Percentiles rank a stretch among this genome's conserved stretches.
Conservation (phyloP, 1,140 invertebrate genomes). For the Anastrepha obliqua region DNA sequence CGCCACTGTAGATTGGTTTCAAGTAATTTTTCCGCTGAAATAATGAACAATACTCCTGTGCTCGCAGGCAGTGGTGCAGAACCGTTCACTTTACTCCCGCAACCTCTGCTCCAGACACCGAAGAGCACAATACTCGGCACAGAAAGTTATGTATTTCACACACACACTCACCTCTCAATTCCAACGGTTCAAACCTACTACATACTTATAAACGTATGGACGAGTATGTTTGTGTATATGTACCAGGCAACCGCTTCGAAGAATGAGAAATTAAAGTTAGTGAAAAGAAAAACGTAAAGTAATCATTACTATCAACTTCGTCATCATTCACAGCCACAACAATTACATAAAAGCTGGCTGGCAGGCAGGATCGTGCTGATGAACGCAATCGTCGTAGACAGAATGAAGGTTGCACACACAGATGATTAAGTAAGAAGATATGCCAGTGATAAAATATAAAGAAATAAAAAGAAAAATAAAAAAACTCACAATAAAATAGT, state of each 20-base stretch:
- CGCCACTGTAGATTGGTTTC: not conserved
- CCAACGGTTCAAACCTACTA: not conserved
- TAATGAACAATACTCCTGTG: conserved; percentile 2
- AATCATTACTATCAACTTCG: conserved; percentile 28
- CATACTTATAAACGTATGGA: not conserved
- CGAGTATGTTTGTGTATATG: too few species aligned
- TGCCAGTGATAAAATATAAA: conserved; percentile 37
- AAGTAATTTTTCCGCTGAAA: conserved; percentile 29
- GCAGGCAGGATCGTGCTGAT: conserved; percentile 12
- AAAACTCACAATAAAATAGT: not conserved
- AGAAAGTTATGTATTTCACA: not conserved
- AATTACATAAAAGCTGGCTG: conserved; percentile 24
- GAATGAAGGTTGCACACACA: conserved; percentile 39
- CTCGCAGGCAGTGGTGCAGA: not conserved
- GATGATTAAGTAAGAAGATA: conserved; percentile 44
- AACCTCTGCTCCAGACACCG: not conserved
- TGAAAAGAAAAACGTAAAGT: conserved; percentile 44
- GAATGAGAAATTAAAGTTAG: conserved; percentile 33
- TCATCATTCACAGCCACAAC: conserved; percentile 45
- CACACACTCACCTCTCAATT: not conserved
- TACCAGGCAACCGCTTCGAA: not conserved
- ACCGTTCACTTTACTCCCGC: not conserved
- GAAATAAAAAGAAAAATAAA: conserved; percentile 33
- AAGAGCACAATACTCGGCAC: not conserved
- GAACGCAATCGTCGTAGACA: not conserved